Base-by-base conservation (phyloP, 2,797 vertebrate species). In the Ambastaia sidthimunki region DNA sequence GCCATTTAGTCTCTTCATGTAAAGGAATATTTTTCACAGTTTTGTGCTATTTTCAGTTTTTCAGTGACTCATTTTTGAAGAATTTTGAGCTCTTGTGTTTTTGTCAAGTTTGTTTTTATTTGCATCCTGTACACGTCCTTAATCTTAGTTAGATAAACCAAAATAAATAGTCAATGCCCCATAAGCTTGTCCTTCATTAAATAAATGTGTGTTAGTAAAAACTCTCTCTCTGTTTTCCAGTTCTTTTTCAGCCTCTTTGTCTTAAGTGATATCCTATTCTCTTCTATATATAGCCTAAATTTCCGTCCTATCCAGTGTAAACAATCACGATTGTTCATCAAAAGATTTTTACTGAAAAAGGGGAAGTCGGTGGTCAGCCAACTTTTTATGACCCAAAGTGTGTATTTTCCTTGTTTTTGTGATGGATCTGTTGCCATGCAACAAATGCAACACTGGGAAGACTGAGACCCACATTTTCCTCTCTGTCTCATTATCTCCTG, bases 371-470 rank as follows among this genome's bases (percentile, higher is more conserved):
- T 28, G 11, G 50, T 50, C 31, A 12, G 50, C 48, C 15, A 54
- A 28, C 74, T 12, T 18, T 72, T 41, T 44, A 28, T 68, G 18
- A 68, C 52, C 34, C 67, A 57, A 57, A 57, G 19, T 9, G 9
- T 21, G 19, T 59, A 21, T 12, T 60, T 48, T 18, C 34, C 28
- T 19, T 16, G 10, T 37, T 68, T 76, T 41, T 68, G 37, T 76
- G 23, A 68, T 76, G 74, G 21, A 69, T 69, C 65, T 47, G 52
- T 76, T 76, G 52, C 52, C 63, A 68, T 37, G 52, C 65, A 69
- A 76, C 63, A 47, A 31, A 59, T 59, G 15, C 52, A 76, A 44
- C 55, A 57, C 67, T 37, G 18, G 16, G 57, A 62, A 37, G n/a
- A 54, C 28, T 23, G 31, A n/a, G 15, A 37, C 15, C 15, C 25